Base-by-base conservation (phyloP, 2,113 vertebrate genomes). In the Xiphorhynchus elegans region DNA sequence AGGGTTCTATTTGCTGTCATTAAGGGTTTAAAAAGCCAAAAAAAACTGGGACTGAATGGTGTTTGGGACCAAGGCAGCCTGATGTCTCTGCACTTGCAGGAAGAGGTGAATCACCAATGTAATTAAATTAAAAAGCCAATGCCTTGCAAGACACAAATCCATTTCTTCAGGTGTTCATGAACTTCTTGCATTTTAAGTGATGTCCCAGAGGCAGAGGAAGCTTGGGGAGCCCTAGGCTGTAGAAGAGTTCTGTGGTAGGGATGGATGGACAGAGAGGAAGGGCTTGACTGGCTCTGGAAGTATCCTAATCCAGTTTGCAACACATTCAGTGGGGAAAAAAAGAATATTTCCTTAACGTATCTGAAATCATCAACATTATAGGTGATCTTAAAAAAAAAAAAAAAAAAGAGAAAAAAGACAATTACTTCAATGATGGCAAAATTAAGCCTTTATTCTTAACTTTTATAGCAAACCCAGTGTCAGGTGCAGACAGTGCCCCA, bases 391-490 rank as follows among this genome's bases (percentile, higher is more conserved):
- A 42, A 50, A 53, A 14, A 42, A 50, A 53, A 14, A 13, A 13
- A 35, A 39, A 24, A 13, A 1, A 5, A 10, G 1, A 2, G 2
- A 15, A 17, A 28, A 13, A 2, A 42, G 5, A 13, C 2, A 24
- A 1, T 19, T 6, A 28, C 6, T 60, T 28, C 6, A 72, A 0
- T 62, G 17, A 28, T 26, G 17, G 12, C 31, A 76, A 15, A 82
- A 56, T 28, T 21, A 79, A 89, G 2, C 12, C 39, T n/a, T 92
- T 58, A 17, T 39, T 59, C 14, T 89, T 74, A 40, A 12, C 9
- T 58, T 62, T 50, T 15, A 29, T 8, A 28, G 40, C 12, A 49
- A 75, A 42, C 26, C 17, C n/a, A 35, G 28, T 17, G 39, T 17
- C 19, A 29, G 39, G 13, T 28, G 40, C 21, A 81, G 50, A 7